Evolutionary conservation across 2,797 vertebrate genomes (phyloP), one percentile per base, ranked within the genome.

Genomic region (Iguana delicatissima): DNA sequence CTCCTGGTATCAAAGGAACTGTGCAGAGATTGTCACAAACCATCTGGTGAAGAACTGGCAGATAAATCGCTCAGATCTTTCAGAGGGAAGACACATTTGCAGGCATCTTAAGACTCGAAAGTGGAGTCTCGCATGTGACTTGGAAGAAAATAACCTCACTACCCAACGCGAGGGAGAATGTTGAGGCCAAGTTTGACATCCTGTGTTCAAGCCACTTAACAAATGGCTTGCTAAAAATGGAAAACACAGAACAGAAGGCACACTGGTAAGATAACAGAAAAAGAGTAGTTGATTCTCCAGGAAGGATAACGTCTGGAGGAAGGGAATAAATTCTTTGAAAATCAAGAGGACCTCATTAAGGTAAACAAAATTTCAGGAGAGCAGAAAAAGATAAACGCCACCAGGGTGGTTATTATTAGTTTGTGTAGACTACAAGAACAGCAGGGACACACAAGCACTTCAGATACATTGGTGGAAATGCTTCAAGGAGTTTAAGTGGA

Each of bases 401-500:
- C 20, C 13, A 35, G 89, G 91, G 42, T 79, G 77, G 83, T 62
- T 96, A 85, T 95, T 95, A 92, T 92, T 95, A 93, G 79, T 32
- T 93, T 20, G 0, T 87, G 81, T 94, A 84, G 94, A 92, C 77
- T 85, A 73, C 18, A 86, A 20, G 91, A 93, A 91, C 84, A 92
- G 59, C 4, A 14, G 55, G 67, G 50, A 6, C 50, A 80, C 32
- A n/a, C 38, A 35, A 64, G 88, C 83, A 72, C 85, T 86, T 16
- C 89, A 89, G 80, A 86, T 90, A 86, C 29, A 46, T 46, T 3
- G 84, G 87, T 57, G 90, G 69, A 92, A 91, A 89, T 13, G 32
- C 91, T 94, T 73, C 84, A 95, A 94, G 89, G 86, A 84, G 89
- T 92, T 89, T 81, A 86, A 93, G 80, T 88, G 85, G 93, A 94